These are phyloP conservation scores for Trichosurus vulpecula DNA, from an alignment of 2,797 vertebrate species.

Conservation along the genomic window DNA sequence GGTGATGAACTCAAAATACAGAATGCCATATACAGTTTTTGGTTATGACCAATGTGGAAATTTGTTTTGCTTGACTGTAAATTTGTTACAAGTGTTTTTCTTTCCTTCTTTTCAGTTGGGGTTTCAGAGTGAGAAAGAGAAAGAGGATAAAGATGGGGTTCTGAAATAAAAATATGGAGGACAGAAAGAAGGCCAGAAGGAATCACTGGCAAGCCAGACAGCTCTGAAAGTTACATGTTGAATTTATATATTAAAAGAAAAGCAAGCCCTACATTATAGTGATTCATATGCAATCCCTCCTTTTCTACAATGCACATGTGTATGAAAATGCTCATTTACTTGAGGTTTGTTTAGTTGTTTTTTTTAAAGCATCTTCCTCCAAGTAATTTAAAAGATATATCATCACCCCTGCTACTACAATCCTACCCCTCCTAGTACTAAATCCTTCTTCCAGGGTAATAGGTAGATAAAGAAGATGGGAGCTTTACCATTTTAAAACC, in stretches of 20 bases:
- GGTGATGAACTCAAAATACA: neutral
- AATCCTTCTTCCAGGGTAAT: neutral
- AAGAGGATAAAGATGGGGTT: neutral
- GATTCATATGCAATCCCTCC: neutral
- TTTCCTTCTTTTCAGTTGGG: neutral
- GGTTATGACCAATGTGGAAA: neutral
- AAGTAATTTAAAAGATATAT: neutral
- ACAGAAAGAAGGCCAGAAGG: neutral
- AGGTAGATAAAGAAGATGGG: neutral
- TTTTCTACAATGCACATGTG: neutral
- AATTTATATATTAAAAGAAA: neutral
- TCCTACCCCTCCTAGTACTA: neutral
- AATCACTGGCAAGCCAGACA: neutral
- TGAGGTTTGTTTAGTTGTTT: neutral
- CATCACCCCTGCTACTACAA: neutral
- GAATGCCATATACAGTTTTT: neutral
- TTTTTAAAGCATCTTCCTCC: neutral
- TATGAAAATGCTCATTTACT: neutral
- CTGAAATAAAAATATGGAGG: neutral
- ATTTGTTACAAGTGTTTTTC: neutral
- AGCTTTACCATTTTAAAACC: neutral
- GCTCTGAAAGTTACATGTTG: neutral
- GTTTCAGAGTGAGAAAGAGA: neutral
- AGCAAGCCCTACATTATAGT: neutral
- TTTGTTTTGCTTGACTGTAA: neutral